Evolutionary conservation across 1,140 invertebrate genomes (phyloP), one percentile per base, ranked within the genome.

Genomic region (Bombyx mandarina): DNA sequence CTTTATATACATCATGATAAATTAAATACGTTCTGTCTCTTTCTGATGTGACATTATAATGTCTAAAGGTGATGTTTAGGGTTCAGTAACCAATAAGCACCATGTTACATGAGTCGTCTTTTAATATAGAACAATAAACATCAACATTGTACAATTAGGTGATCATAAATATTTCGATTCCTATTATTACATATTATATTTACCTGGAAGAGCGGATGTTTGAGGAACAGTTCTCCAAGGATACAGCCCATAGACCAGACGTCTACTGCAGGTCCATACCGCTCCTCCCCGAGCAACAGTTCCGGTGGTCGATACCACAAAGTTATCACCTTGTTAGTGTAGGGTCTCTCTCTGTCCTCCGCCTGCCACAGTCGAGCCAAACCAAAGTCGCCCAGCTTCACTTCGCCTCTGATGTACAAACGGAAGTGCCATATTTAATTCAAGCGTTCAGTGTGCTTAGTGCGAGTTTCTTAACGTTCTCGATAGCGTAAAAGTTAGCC

Each of bases 181-280:
- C n/a, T n/a, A 35, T 35, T 2, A 35, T 35, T 35, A 35, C 26
- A 35, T 35, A 48, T 22, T 9, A 22, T 2, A 44, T 22, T 45
- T 86, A 94, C 94, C 89, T 96, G 96, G 85, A 99, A 99, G 43
- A 99, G 91, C 6, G 99, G 98, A 73, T 97, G 96, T 75, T 98
- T 99, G 3, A 93, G 91, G 83, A 99, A 99, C 44, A 99, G 89
- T 90, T 99, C 99, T 2, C 98, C 99, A 43, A 99, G 90, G 73
- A 99, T 99, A 81, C 99, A 99, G 35, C 98, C 99, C 87, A 97
- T 98, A 75, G 97, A 99, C 99, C 99, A 99, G 10, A 99, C 96
- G 88, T 99, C 99, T 67, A 99, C 98, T 0, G 98, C 94, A 7
- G 98, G 97, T 1, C 98, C 98, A 86, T 99, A 99, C 56, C 97